phyloP scores from a whole-genome alignment of 2,797 vertebrate species.

The Urocyon cinereoargenteus region DNA sequence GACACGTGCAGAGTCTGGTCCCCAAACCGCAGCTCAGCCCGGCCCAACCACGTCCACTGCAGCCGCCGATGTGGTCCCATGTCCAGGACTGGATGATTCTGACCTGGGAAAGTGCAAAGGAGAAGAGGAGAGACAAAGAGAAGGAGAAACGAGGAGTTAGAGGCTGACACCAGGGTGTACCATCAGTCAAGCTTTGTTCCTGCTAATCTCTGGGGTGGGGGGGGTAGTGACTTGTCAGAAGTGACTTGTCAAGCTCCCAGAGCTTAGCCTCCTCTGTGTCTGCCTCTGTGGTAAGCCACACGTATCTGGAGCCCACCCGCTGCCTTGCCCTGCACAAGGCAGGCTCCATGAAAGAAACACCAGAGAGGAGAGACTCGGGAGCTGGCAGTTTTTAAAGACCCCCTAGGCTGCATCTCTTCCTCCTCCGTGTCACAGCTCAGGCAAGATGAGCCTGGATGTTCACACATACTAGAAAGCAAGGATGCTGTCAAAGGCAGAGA shows the following conservation, averaged over 20 bases:
- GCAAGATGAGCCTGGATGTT: not conserved
- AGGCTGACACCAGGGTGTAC: not conserved
- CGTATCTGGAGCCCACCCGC: not conserved
- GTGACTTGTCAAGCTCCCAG: not conserved
- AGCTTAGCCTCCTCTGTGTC: not conserved
- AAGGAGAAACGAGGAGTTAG: not conserved
- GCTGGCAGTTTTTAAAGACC: not conserved
- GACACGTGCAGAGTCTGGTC: constrained; percentile 92
- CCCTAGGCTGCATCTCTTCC: not conserved
- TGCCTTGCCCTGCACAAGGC: not conserved
- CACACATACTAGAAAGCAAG: not conserved
- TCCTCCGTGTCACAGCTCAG: not conserved
- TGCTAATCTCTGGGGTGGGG: not conserved
- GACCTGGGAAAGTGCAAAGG: constrained; percentile 86
- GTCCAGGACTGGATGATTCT: constrained; percentile 88
- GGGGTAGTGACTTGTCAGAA: not conserved
- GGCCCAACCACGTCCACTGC: constrained; percentile 97
- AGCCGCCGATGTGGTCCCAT: constrained; percentile 89
- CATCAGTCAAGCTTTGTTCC: not conserved
- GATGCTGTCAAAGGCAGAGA: not conserved
- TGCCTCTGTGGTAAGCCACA: not conserved
- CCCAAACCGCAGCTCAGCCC: constrained; percentile 92
- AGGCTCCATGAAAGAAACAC: not conserved
- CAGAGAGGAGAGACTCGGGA: not conserved
- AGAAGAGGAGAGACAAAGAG: not conserved